phyloP scores from a whole-genome alignment of 1,140 invertebrate species.

The Chironomus striatipennis region DNA sequence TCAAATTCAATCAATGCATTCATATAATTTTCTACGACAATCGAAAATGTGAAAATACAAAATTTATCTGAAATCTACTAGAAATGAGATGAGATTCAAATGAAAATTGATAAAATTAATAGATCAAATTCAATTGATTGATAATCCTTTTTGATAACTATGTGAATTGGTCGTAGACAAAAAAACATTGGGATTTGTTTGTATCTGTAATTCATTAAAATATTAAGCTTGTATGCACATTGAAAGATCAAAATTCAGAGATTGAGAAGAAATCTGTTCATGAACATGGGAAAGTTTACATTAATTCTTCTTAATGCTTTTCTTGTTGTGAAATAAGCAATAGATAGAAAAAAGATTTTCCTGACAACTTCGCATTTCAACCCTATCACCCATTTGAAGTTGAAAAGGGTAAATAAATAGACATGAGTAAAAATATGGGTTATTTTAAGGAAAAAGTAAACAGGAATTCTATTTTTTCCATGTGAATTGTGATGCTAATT shows the following conservation, averaged over 20 bases:
- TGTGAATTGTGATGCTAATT: slow-evolving; percentile 22
- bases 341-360: background rate
- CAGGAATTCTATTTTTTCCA: background rate
- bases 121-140: background rate
- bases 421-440: background rate
- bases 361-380: slow-evolving; percentile 2
- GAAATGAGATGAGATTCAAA: background rate
- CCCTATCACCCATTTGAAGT: background rate
- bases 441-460: background rate
- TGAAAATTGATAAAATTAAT: background rate
- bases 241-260: background rate
- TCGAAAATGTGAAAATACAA: too few relatives aligned
- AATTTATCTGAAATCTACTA: too few relatives aligned
- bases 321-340: too few relatives aligned
- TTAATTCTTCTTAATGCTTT: too few relatives aligned
- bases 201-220: background rate
- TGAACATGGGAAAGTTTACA: too few relatives aligned
- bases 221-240: background rate
- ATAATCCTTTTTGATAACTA: background rate
- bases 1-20: too few relatives aligned
- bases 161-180: background rate
- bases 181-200: too few relatives aligned
- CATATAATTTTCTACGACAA: too few relatives aligned
- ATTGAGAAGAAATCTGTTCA: too few relatives aligned
- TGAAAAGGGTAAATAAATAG: background rate